These are phyloP conservation scores for Alitta virens DNA, from an alignment of 2,888 invertebrate genomes.

Conservation along the genomic window DNA sequence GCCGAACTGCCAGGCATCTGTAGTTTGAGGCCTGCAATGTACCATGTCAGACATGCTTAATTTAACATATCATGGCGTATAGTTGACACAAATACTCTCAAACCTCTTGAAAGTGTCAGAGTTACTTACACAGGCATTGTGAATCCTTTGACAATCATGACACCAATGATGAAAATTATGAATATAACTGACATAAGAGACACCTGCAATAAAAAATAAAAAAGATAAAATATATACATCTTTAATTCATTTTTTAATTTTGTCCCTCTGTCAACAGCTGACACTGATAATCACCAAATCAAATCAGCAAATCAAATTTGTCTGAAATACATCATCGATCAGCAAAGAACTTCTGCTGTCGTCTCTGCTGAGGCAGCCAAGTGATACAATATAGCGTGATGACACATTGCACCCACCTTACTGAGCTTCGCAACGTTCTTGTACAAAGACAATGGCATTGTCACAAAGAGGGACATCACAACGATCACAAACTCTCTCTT, in stretches of 20 bases:
- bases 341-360: no score
- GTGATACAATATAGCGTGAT: no score
- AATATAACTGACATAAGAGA: slow-evolving; percentile 70
- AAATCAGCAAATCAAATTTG: no score
- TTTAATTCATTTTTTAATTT: not conserved
- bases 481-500: slow-evolving; percentile 70
- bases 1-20: slow-evolving; percentile 71
- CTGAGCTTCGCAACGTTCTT: slow-evolving; percentile 72
- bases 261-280: no score
- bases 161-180: slow-evolving; percentile 66
- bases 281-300: no score
- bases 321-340: no score
- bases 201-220: slow-evolving; percentile 44
- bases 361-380: no score
- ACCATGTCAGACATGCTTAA: no score
- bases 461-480: slow-evolving; percentile 71
- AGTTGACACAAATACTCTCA: no score
- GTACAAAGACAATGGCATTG: slow-evolving; percentile 77
- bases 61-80: no score
- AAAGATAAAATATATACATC: not conserved
- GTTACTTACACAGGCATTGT: slow-evolving; percentile 29
- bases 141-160: slow-evolving; percentile 30
- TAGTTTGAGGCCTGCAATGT: slow-evolving; percentile 64
- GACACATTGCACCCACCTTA: slow-evolving; percentile 60
- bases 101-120: no score